These are phyloP conservation scores for Nomada lathburiana DNA, from an alignment of 2,888 invertebrate species.

Conservation along the genomic window DNA sequence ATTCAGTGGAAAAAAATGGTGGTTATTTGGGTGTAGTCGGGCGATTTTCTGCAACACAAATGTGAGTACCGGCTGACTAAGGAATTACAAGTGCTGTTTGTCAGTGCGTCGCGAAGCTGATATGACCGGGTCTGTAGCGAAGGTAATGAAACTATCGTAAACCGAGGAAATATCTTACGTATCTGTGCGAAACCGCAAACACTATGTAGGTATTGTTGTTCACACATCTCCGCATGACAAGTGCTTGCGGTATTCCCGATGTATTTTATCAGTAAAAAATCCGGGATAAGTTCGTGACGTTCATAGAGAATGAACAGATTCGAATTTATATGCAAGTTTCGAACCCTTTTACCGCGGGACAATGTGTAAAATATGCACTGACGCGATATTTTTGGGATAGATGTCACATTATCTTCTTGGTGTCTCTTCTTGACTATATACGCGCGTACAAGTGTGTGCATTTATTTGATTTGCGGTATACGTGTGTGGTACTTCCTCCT, in stretches of 20 bases:
- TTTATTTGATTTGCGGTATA: conserved; percentile 66
- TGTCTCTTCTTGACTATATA: conserved; percentile 55
- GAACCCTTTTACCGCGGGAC: conserved; percentile 30
- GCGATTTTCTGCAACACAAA: conserved; percentile 77
- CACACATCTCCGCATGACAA: conserved; percentile 77
- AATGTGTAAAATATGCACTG: conserved; percentile 68
- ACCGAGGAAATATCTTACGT: conserved; percentile 59
- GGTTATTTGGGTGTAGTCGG: conserved; percentile 83
- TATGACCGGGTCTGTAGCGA: conserved; percentile 67
- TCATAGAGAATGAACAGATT: conserved; percentile 34
- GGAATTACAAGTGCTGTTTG: conserved; percentile 70
- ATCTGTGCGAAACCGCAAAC: conserved; percentile 54
- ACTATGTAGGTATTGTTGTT: conserved; percentile 72
- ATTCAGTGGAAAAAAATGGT: conserved; percentile 79
- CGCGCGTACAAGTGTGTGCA: conserved; percentile 64
- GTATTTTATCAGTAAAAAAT: conserved; percentile 69
- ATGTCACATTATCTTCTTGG: conserved; percentile 77
- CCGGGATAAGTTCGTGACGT: conserved; percentile 48
- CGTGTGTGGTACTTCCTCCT: conserved; percentile 63
- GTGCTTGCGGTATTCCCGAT: conserved; percentile 57
- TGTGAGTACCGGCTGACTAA: conserved; percentile 78
- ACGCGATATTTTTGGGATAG: conserved; percentile 81
- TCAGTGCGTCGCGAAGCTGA: conserved; percentile 67
- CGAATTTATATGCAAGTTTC: conserved; percentile 27
- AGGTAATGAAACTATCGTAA: conserved; percentile 63